These are phyloP conservation scores for Ochropleura leucogaster DNA, from an alignment of 2,888 invertebrate genomes.

Conservation along the genomic window DNA sequence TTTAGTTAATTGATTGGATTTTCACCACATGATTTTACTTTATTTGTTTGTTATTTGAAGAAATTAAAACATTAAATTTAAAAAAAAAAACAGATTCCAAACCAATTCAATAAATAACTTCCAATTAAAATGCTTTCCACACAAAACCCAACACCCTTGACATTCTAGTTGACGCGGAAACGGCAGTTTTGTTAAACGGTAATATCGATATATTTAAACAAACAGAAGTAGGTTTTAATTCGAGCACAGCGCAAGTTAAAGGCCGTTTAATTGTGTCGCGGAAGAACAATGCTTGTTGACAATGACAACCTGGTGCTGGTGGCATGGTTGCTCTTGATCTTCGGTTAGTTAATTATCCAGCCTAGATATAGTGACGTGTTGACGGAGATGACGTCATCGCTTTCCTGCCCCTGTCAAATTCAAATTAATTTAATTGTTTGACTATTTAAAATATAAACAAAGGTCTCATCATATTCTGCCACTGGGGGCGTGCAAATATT, in stretches of 20 bases:
- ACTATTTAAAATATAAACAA: too few relatives aligned
- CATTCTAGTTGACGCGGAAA: constrained; percentile 6
- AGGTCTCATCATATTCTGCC: too few relatives aligned
- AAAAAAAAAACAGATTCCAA: background rate
- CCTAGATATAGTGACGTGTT: background rate
- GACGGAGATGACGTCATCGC: background rate
- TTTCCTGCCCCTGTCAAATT: background rate
- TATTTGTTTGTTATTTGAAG: too few relatives aligned
- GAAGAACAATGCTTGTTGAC: constrained; percentile 1
- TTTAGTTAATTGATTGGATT: too few relatives aligned
- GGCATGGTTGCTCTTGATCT: background rate
- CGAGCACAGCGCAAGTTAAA: background rate
- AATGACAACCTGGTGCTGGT: background rate
- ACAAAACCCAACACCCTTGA: background rate
- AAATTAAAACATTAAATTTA: too few relatives aligned
- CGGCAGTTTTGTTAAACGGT: background rate
- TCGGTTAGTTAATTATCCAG: background rate
- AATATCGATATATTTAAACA: background rate
- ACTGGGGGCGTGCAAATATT: too few relatives aligned
- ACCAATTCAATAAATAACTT: constrained; percentile 12
- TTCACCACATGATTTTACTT: too few relatives aligned
- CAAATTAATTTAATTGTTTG: too few relatives aligned
- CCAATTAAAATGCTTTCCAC: background rate
- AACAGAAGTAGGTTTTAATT: background rate
- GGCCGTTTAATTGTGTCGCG: background rate